Base-by-base conservation (phyloP, 2,113 vertebrate genomes). In the Varanus salvator region DNA sequence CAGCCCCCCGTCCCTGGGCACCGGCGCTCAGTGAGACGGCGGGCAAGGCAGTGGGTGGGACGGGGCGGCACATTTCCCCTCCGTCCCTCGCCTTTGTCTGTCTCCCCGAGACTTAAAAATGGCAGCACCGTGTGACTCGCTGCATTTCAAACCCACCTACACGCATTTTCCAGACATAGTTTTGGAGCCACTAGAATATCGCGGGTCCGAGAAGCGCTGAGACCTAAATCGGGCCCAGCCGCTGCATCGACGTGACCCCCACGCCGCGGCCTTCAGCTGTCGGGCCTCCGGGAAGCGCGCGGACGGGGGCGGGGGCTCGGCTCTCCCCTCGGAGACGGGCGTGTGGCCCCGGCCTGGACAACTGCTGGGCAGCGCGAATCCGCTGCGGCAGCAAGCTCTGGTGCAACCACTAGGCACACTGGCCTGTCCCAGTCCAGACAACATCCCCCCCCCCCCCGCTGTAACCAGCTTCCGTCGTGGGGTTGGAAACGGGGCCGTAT, bases 111-210 rank as follows among this genome's bases (percentile, higher is more conserved):
- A 86, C 93, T 84, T 5, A 93, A 54, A 80, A 93, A 94, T 85
- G 89, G 90, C 90, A 84, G 80, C 3, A 14, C 34, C 0, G 44
- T 87, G 90, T n/a, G n/a, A 50, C 85, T 93, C 84, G 14, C 77
- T 66, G 78, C 93, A 94, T 95, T 97, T 90, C 93, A 57, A 74
- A 68, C 86, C 94, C 93, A 96, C 93, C 93, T 96, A 95, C 92
- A 94, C 92, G 95, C 77, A 92, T 89, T 91, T 92, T 77, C 91
- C 71, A 66, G 77, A 91, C 23, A 1, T 82, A 91, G 89, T 89
- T 31, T 94, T 92, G 21, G 8, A 25, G 88, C 94, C 31, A 91
- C 93, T 84, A n/a, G 86, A 91, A 92, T 6, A 80, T 90, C 54
- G 4, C 74, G 25, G 69, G 66, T 12, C 3, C 77, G 23, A 66